These are phyloP conservation scores for Zaprionus bogoriensis DNA, from an alignment of 2,888 invertebrate genomes.

Conservation along the genomic window DNA sequence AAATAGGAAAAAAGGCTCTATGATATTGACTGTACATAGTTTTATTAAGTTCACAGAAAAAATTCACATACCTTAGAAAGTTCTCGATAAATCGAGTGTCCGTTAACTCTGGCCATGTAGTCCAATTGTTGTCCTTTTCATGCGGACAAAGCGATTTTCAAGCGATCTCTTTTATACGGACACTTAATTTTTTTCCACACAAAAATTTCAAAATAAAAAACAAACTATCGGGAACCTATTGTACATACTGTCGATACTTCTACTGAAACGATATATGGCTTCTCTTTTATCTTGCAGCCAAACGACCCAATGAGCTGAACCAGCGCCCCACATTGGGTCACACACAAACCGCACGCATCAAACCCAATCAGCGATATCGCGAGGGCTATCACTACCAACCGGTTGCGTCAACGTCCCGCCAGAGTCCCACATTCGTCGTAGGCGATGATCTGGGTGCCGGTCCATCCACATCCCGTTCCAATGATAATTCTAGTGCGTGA, in stretches of 20 bases:
- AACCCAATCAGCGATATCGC: conserved; percentile 83
- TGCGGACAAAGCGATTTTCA: no score
- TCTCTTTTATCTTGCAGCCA: conserved; percentile 66
- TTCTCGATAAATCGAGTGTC: no score
- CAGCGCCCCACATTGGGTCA: conserved; percentile 83
- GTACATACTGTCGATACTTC: background rate
- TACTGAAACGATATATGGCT: background rate
- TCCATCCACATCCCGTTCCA: conserved; percentile 84
- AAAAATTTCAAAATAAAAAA: no score
- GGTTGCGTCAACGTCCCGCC: conserved; percentile 84
- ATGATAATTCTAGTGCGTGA: conserved; percentile 84
- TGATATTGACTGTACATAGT: no score
- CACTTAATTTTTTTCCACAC: no score
- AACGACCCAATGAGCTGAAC: conserved; percentile 83
- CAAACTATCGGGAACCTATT: no score
- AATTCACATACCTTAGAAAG: no score
- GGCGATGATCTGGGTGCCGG: conserved; percentile 82
- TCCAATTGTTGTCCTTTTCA: no score
- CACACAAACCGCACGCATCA: conserved; percentile 82
- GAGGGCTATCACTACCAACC: conserved; percentile 84
- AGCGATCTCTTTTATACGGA: no score
- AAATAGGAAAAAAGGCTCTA: no score
- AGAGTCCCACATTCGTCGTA: conserved; percentile 83
- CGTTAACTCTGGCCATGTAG: no score
- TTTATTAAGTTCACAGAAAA: no score